Percentiles rank a stretch among this genome's conserved stretches.
These are phyloP conservation scores for Smutsia temminckii DNA, from an alignment of 2,797 vertebrate species.

Conservation along the genomic window DNA sequence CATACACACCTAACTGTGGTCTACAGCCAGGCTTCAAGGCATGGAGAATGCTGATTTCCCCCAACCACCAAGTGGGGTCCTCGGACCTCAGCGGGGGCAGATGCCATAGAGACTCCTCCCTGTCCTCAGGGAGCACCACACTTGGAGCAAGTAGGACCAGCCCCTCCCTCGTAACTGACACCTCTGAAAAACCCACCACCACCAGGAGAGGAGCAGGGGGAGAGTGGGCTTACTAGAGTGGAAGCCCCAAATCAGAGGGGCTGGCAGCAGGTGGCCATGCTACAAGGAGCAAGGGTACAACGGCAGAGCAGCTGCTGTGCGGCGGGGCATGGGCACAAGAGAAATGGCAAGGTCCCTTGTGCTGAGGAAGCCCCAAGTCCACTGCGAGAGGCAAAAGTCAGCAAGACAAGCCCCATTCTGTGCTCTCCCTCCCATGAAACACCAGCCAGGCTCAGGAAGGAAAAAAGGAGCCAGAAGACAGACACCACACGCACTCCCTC, in stretches of 20 bases:
- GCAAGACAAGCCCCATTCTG: neutral
- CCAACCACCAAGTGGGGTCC: neutral
- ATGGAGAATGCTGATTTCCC: neutral
- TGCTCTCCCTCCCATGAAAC: neutral
- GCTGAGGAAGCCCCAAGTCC: neutral
- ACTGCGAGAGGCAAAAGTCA: neutral
- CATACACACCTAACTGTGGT: rapidly evolving
- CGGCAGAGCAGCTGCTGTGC: neutral
- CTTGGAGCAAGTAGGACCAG: neutral
- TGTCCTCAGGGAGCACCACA: neutral
- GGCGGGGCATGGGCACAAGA: rapidly evolving
- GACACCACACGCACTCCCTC: rapidly evolving
- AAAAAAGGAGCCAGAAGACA: neutral
- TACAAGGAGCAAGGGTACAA: neutral
- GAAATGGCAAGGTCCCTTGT: neutral
- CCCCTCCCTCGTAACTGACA: neutral
- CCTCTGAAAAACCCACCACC: neutral
- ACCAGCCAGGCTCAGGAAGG: neutral
- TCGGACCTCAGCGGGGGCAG: rapidly evolving
- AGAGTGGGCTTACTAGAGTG: neutral
- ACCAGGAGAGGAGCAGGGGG: no score
- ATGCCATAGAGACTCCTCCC: neutral
- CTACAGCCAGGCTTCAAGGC: neutral
- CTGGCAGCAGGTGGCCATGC: neutral
- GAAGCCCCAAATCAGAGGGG: neutral